Base-by-base conservation (phyloP, 2,797 vertebrate genomes). In the Eremophila alpestris region DNA sequence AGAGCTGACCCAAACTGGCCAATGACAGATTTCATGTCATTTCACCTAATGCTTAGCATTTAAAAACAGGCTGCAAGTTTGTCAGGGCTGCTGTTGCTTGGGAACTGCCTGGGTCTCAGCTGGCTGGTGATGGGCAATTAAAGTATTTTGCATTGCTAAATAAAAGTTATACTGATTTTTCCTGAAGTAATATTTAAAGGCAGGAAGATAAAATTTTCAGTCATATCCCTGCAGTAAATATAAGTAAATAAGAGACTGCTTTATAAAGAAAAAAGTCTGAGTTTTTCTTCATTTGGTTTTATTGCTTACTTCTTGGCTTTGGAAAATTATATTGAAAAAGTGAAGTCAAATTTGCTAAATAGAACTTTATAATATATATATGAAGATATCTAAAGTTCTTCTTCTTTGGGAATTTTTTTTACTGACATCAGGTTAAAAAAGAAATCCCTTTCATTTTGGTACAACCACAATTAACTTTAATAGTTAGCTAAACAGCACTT, bases 401-500 rank as follows among this genome's bases (percentile, higher is more conserved):
- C 78, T 62, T 82, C 23, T 76, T 67, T 17, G 19, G 26, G 40
- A 67, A 88, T 5, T 1, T 5, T 29, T 83, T 90, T 49, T 67
- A 69, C 48, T 76, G 92, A 77, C 75, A 69, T 75, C 85, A 92
- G 36, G 30, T 75, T 93, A 94, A 94, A 90, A 89, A 84, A 84
- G 34, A 95, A 93, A 88, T 38, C 21, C 87, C 91, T 96, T 95
- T 95, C 87, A 8, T 69, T 96, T 96, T 90, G 67, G 91, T 93
- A 94, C 75, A 94, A 88, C 64, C 80, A 56, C n/a, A 96, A 95
- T 95, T 93, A 96, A 81, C 62, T 91, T 69, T 60, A 81, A 83
- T 88, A 79, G 77, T 93, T 91, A 95, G 83, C 92, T 88, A 91
- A 97, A 96, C 88, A 97, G 83, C 75, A 92, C 92, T 96, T 79